Evolutionary conservation across 2,888 invertebrate genomes (phyloP).

Genomic region (Amiota minor): DNA sequence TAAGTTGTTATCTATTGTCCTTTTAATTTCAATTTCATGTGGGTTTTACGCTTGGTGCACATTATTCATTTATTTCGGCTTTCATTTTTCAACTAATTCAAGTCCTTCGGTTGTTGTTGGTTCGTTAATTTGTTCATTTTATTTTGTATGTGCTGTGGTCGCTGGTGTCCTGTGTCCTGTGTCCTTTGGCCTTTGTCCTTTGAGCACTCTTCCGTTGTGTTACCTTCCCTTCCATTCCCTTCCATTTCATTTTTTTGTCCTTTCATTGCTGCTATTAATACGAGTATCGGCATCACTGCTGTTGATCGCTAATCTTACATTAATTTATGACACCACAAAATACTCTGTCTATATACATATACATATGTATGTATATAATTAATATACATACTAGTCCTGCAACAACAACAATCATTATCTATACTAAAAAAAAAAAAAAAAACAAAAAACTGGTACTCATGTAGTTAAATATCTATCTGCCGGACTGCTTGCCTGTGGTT

Average conservation of each 20-base stretch:
- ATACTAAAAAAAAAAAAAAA: background rate
- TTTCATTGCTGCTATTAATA: too few species aligned
- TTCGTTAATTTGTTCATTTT: background rate
- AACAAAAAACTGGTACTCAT: too few species aligned
- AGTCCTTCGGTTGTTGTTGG: conserved; percentile 21
- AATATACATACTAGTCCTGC: too few species aligned
- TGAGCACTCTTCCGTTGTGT: too few species aligned
- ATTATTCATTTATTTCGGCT: conserved; percentile 59
- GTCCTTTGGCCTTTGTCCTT: background rate
- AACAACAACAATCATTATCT: too few species aligned
- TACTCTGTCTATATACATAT: background rate
- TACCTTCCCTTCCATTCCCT: too few species aligned
- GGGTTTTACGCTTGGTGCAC: conserved; percentile 64
- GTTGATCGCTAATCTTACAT: conserved; percentile 63
- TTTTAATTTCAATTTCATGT: conserved; percentile 64
- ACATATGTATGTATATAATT: too few species aligned
- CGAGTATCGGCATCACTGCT: conserved; percentile 39
- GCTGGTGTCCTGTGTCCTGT: conserved; percentile 28
- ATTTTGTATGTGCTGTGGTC: conserved; percentile 7
- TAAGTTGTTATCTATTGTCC: conserved; percentile 60
- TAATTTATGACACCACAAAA: conserved; percentile 57
- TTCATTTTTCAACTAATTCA: conserved; percentile 13
- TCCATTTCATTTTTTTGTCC: conserved; percentile 12
- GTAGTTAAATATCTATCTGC: too few species aligned
- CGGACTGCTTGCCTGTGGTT: too few species aligned